Conservation (phyloP, 2,113 vertebrate genomes). For the Callionymus lyra region DNA sequence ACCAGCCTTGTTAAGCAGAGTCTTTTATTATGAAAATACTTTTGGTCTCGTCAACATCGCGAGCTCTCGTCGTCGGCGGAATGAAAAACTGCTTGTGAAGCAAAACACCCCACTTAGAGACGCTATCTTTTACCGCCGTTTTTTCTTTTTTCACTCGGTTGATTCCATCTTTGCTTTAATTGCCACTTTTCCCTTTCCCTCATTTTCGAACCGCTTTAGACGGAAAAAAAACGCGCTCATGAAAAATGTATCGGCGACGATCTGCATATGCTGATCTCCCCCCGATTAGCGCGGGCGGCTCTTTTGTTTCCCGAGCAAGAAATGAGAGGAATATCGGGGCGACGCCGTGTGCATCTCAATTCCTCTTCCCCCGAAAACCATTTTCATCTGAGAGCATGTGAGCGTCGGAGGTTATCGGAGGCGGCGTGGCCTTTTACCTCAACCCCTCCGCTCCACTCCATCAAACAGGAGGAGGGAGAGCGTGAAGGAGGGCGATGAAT, state of each 20-base stretch:
- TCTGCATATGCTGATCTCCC: constrained; percentile 63
- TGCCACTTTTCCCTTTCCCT: constrained; percentile 30
- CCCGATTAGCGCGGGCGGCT: constrained; percentile 47
- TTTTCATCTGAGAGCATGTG: constrained; percentile 37
- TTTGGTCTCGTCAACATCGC: no score
- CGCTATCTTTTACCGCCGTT: constrained; percentile 35
- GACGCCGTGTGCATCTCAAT: constrained; percentile 38
- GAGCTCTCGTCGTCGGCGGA: constrained; percentile 25
- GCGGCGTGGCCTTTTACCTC: constrained; percentile 16
- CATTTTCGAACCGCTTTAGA: constrained; percentile 43
- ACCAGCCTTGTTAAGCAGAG: no score
- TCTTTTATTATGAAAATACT: no score
- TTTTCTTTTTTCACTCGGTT: constrained; percentile 43
- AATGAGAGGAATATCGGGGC: constrained; percentile 39
- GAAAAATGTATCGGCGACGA: constrained; percentile 55
- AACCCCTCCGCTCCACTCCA: constrained; percentile 37
- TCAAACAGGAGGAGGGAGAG: constrained; percentile 19
- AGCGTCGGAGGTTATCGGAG: constrained; percentile 34
- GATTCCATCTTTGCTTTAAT: constrained; percentile 61
- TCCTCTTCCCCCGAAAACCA: constrained; percentile 40
- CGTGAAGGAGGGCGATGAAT: constrained; percentile 33
- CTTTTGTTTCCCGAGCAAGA: constrained; percentile 36
- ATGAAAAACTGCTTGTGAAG: constrained; percentile 43
- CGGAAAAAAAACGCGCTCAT: constrained; percentile 55
- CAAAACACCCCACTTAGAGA: constrained; percentile 53